Evolutionary conservation across 2,113 vertebrate species (phyloP).

Genomic region (Marmota flaviventris): DNA sequence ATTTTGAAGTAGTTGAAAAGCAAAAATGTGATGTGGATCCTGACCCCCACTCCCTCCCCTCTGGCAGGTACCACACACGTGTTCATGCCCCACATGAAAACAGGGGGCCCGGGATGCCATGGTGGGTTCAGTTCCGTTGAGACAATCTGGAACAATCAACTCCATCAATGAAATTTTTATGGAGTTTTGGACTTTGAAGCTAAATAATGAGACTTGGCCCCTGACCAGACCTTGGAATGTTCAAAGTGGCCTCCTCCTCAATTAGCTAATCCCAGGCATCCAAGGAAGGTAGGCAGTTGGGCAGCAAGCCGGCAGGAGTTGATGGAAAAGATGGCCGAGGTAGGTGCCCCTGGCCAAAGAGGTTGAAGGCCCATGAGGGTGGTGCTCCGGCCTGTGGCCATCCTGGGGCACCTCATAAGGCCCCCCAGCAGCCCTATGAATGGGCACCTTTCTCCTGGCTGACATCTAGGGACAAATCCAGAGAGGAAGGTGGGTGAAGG

Average conservation of each 20-base stretch:
- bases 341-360: not conserved
- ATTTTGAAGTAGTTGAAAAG: constrained; percentile 47
- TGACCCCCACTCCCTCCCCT: not conserved
- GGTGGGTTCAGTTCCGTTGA: constrained; percentile 61
- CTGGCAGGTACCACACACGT: constrained; percentile 58
- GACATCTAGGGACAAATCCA: not conserved
- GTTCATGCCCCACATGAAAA: constrained; percentile 52
- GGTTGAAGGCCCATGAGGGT: not conserved
- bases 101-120: not conserved
- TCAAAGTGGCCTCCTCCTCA: constrained; percentile 70
- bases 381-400: not conserved
- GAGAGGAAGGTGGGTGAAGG: no score
- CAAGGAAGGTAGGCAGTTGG: not conserved
- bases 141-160: constrained; percentile 70
- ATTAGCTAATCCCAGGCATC: constrained; percentile 64
- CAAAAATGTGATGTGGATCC: not conserved
- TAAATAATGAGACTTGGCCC: constrained; percentile 78
- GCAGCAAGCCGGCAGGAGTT: not conserved
- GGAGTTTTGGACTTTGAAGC: constrained; percentile 82
- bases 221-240: constrained; percentile 75
- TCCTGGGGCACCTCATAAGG: not conserved
- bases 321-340: not conserved
- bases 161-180: constrained; percentile 80
- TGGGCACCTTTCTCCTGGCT: not conserved
- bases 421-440: not conserved